phyloP scores from a whole-genome alignment of 2,888 invertebrate genomes.

The Cataglyphis livida region DNA sequence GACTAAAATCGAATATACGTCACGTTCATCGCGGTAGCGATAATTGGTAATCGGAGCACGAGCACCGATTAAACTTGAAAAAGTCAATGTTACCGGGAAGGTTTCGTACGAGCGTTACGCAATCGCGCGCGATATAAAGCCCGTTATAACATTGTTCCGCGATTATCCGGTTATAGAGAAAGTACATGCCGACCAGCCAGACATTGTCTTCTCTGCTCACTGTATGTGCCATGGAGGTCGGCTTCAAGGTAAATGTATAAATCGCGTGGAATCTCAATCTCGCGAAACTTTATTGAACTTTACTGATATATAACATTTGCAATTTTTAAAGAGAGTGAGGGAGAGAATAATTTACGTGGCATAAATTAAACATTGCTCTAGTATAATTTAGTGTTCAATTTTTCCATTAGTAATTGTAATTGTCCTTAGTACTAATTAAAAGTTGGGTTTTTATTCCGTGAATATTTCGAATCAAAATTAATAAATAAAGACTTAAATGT shows the following conservation, averaged over 20 bases:
- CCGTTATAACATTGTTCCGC: constrained; percentile 56
- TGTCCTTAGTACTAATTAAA: background rate
- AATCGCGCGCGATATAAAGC: constrained; percentile 56
- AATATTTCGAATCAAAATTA: background rate
- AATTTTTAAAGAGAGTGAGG: background rate
- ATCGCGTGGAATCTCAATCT: background rate
- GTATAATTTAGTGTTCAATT: background rate
- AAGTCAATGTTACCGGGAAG: constrained; percentile 74
- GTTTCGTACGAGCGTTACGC: constrained; percentile 65
- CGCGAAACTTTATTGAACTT: background rate
- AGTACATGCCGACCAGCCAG: constrained; percentile 24
- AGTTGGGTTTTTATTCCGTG: background rate
- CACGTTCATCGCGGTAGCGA: constrained; percentile 71
- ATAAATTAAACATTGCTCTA: background rate
- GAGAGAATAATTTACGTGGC: background rate
- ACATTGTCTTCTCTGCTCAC: constrained; percentile 51
- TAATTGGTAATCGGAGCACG: constrained; percentile 74
- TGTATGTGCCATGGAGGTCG: constrained; percentile 44
- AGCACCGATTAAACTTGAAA: constrained; percentile 73
- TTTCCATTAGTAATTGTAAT: background rate
- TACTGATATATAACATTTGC: background rate
- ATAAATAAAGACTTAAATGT: constrained; percentile 5
- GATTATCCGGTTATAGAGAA: constrained; percentile 41
- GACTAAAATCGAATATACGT: constrained; percentile 73
- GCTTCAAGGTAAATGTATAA: constrained; percentile 36